Evolutionary conservation across 2,888 invertebrate species (phyloP).

Genomic region (Pediacus dermestoides): DNA sequence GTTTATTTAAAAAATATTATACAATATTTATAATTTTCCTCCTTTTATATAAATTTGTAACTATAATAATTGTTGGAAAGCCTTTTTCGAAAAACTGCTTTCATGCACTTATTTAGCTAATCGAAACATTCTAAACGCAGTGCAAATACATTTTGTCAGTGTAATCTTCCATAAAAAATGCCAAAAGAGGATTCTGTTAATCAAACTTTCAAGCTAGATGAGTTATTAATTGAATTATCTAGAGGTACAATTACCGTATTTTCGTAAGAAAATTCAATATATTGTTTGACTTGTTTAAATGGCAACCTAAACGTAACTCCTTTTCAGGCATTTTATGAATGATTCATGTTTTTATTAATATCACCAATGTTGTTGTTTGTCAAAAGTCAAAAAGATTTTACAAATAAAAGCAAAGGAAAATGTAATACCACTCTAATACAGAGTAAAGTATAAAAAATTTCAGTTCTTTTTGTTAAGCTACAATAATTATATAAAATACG

Average conservation of each 20-base stretch:
- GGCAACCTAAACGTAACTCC: too few species aligned
- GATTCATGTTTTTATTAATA: too few species aligned
- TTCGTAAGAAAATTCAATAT: too few species aligned
- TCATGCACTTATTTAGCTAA: constrained; percentile 35
- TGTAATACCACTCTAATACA: constrained; percentile 36
- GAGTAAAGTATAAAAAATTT: constrained; percentile 41
- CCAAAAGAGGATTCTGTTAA: too few species aligned
- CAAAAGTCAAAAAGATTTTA: constrained; percentile 24
- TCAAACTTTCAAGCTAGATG: too few species aligned
- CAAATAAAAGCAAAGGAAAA: constrained; percentile 31
- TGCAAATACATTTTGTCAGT: constrained; percentile 45
- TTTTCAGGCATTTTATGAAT: too few species aligned
- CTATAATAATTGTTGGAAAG: constrained; percentile 17
- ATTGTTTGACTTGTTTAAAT: too few species aligned
- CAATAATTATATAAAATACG: constrained; percentile 47
- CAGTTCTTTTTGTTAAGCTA: constrained; percentile 39
- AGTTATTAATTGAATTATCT: too few species aligned
- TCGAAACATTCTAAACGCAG: constrained; percentile 41
- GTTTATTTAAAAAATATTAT: constrained; percentile 3
- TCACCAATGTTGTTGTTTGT: too few species aligned
- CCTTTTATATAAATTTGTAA: constrained; percentile 23
- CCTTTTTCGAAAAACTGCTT: constrained; percentile 23
- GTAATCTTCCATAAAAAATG: too few species aligned
- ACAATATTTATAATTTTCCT: constrained; percentile 18
- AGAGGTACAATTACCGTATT: too few species aligned